Base-by-base conservation (phyloP, 1,140 invertebrate genomes). In the Bombus superbus region DNA sequence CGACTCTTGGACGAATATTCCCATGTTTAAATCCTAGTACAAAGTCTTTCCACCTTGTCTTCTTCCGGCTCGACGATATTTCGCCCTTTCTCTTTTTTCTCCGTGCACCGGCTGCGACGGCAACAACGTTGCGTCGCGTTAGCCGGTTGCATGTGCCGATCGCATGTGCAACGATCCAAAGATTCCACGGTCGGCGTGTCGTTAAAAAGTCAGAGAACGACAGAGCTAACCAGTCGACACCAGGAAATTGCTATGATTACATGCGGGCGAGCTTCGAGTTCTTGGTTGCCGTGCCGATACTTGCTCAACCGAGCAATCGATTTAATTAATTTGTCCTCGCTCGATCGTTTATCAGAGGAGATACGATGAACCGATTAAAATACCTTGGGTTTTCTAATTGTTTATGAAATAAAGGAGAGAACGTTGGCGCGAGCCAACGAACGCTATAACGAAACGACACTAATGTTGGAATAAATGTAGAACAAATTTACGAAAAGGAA, bases 191-290 rank as follows among this genome's bases (percentile, higher is more conserved):
- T 59, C 74, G 40, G n/a, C 18, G 25, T 10, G 68, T 38, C 66
- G 74, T 86, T 86, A 83, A 86, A 77, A 86, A 77, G 74, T 13
- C n/a, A 42, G 66, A 57, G 32, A 59, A 42, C 81, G 66, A 85
- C 81, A 57, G 69, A 38, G 71, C 59, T 62, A 44, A 62, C 59
- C 57, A 78, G 73, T 85, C 82, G 82, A 87, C 86, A 87, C 86
- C 82, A 84, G 86, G 84, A 85, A 87, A 87, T 87, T 87, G 79
- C 86, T 84, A 74, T 79, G 81, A 87, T 87, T 85, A 87, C 62
- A 79, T 59, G 42, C 15, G 35, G 32, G 44, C 82, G 82, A 85
- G 86, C 38, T 74, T 80, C 25, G 82, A 68, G 69, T 68, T 85
- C 47, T 85, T 87, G 59, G 9, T 25, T 15, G n/a, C 35, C 42